Evolutionary conservation across 2,113 vertebrate genomes (phyloP).

Genomic region (Mustelus asterias): DNA sequence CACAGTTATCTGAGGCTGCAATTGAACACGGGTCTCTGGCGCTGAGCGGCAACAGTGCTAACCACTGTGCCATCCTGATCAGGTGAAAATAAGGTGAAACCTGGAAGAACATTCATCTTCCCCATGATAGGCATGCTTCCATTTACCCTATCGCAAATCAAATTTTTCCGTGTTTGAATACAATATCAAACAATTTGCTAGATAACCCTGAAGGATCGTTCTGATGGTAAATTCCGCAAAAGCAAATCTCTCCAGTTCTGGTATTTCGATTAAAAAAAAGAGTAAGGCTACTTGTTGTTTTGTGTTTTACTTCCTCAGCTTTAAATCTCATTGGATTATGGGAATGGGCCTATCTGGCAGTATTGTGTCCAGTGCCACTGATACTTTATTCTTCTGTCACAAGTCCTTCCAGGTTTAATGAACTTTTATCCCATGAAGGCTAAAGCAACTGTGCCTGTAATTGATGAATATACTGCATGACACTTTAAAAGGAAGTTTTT

Average conservation of each 20-base stretch:
- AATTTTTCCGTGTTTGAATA: background rate
- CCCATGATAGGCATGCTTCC: background rate
- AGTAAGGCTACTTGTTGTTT: background rate
- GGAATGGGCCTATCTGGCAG: background rate
- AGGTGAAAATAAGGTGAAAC: no score
- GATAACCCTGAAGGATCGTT: background rate
- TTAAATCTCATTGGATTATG: background rate
- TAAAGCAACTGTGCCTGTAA: background rate
- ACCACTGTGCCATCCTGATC: no score
- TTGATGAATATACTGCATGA: background rate
- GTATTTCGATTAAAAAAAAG: background rate
- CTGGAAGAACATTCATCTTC: background rate
- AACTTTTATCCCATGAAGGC: background rate
- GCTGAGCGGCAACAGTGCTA: no score
- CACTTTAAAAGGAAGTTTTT: background rate
- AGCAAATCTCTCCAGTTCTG: background rate
- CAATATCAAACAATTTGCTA: background rate
- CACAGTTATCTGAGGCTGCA: no score
- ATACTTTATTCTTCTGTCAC: background rate
- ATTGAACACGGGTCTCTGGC: no score
- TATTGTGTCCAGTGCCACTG: background rate
- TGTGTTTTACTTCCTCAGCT: background rate
- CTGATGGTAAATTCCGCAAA: background rate
- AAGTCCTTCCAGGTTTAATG: background rate
- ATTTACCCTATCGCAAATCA: background rate